Evolutionary conservation across 2,888 invertebrate species (phyloP).

Genomic region (Itoplectis maculator): DNA sequence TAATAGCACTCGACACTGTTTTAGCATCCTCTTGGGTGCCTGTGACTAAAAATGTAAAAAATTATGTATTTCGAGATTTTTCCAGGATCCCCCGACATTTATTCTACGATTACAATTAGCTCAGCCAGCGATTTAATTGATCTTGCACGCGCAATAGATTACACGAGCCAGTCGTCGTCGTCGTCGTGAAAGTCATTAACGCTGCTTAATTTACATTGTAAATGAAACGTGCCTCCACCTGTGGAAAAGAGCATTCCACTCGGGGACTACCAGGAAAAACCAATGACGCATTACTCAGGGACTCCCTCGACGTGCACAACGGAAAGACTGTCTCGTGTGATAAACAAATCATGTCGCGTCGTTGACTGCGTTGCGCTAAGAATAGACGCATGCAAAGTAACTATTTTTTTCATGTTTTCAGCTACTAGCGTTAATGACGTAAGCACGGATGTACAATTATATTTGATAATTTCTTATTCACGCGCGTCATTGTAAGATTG

Average conservation of each 20-base stretch:
- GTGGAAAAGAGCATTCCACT: not conserved
- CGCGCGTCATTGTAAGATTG: not conserved
- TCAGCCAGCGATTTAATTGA: not conserved
- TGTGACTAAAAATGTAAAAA: not conserved
- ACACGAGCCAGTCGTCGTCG: not conserved
- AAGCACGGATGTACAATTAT: not conserved
- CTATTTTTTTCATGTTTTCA: not conserved
- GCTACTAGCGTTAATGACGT: not conserved
- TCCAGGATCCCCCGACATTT: not conserved
- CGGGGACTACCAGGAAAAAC: conserved; percentile 12
- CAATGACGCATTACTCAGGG: conserved; percentile 22
- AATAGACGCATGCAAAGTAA: not conserved
- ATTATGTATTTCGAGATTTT: conserved; percentile 15
- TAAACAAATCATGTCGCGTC: conserved; percentile 15
- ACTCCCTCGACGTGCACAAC: conserved; percentile 18
- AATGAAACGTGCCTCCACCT: conserved; percentile 2
- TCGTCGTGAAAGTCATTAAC: conserved; percentile 18
- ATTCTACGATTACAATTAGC: conserved; percentile 5
- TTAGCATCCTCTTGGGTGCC: not conserved
- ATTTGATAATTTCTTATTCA: conserved; percentile 6
- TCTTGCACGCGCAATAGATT: not conserved
- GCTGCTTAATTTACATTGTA: conserved; percentile 24
- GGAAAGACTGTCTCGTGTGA: conserved; percentile 4
- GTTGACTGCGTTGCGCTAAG: conserved; percentile 6
- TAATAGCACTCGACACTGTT: not conserved